phyloP scores from a whole-genome alignment of 92 coral and sea anemone species.

The Heliopora coerulea region DNA sequence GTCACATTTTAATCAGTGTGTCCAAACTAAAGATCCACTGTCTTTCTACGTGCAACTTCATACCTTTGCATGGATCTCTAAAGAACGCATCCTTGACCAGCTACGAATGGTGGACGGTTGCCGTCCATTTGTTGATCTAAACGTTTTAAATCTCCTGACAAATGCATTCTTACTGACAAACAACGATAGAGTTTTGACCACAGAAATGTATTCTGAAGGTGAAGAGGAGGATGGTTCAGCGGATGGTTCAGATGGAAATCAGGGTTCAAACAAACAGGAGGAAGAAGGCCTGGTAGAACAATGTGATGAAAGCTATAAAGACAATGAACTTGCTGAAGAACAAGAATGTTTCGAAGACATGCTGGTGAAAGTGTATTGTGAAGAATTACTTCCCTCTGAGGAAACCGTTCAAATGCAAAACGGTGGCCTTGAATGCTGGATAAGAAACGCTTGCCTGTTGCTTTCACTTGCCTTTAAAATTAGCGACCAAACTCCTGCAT shows the following conservation, averaged over 20 bases:
- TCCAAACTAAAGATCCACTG: slow-evolving; percentile 38
- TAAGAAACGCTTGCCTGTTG: slow-evolving; percentile 53
- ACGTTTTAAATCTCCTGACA: not conserved
- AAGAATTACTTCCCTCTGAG: slow-evolving; percentile 70
- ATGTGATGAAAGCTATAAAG: not conserved
- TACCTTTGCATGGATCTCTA: slow-evolving; percentile 66
- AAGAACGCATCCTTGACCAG: slow-evolving; percentile 49
- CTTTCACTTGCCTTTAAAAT: slow-evolving; percentile 68
- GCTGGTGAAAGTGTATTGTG: slow-evolving; percentile 57
- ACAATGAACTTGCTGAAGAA: slow-evolving; percentile 2
- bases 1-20: slow-evolving; percentile 41
- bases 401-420: slow-evolving; percentile 22
- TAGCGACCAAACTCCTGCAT: slow-evolving; percentile 54
- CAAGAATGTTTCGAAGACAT: slow-evolving; percentile 15
- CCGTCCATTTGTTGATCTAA: not conserved
- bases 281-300: not conserved
- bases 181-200: not conserved
- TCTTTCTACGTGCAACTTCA: slow-evolving; percentile 60
- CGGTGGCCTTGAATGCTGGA: slow-evolving; percentile 67
- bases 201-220: not conserved
- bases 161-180: not conserved
- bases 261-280: slow-evolving; percentile 5
- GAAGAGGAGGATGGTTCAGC: not conserved
- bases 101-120: slow-evolving; percentile 55
- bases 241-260: not conserved